Evolutionary conservation across 2,888 invertebrate genomes (phyloP).

Genomic region (Euphydryas editha): DNA sequence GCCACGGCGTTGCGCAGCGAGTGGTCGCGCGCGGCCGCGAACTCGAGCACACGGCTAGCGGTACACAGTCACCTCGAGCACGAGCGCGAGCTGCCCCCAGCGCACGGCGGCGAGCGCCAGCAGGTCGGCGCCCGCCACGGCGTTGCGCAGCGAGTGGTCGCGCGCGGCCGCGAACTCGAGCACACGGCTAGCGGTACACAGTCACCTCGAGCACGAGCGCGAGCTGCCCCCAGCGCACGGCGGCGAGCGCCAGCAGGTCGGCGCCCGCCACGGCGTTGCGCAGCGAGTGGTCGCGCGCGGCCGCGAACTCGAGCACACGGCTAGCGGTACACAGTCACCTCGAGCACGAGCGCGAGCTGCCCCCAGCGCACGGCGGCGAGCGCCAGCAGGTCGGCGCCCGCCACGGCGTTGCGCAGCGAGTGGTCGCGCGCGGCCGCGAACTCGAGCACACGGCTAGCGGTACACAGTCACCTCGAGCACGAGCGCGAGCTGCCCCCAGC

Average conservation of each 20-base stretch:
- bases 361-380: slow-evolving; percentile 93
- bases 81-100: no score
- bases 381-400: slow-evolving; percentile 92
- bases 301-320: slow-evolving; percentile 90
- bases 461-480: slow-evolving; percentile 86
- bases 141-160: no score
- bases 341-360: slow-evolving; percentile 88
- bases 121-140: no score
- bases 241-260: slow-evolving; percentile 90
- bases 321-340: no score
- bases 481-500: slow-evolving; percentile 92
- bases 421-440: slow-evolving; percentile 88
- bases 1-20: no score
- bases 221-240: slow-evolving; percentile 93
- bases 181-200: no score
- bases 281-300: slow-evolving; percentile 88
- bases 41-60: no score
- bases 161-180: no score
- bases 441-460: slow-evolving; percentile 82
- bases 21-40: no score
- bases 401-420: slow-evolving; percentile 91
- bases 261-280: slow-evolving; percentile 92
- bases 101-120: no score
- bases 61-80: no score
- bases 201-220: slow-evolving; percentile 82